phyloP scores from a whole-genome alignment of 1,140 invertebrate species.

The Drosophila bocki region DNA sequence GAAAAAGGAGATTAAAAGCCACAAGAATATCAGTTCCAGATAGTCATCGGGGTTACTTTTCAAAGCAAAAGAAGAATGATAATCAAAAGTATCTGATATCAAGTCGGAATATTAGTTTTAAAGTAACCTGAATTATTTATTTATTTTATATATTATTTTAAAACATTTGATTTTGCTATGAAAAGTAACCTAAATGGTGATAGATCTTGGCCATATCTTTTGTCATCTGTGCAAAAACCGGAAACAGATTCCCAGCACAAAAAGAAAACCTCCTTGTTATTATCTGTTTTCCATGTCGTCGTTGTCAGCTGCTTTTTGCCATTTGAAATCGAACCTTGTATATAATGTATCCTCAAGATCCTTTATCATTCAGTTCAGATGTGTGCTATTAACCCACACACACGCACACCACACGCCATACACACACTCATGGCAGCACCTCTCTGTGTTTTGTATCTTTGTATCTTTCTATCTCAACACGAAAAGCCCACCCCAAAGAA shows the following conservation, averaged over 20 bases:
- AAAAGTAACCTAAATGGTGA: background rate
- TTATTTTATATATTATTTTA: no score
- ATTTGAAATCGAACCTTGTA: slow-evolving; percentile 48
- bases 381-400: slow-evolving; percentile 57
- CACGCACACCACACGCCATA: slow-evolving; percentile 34
- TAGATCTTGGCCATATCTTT: background rate
- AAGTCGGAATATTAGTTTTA: background rate
- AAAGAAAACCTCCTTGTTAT: slow-evolving; percentile 16
- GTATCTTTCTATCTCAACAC: slow-evolving; percentile 35
- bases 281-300: slow-evolving; percentile 62
- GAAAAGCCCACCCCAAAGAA: background rate
- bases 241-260: slow-evolving; percentile 38
- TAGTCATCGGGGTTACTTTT: background rate
- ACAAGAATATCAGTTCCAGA: background rate
- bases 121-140: no score
- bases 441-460: slow-evolving; percentile 57
- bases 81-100: background rate
- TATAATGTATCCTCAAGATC: slow-evolving; percentile 57
- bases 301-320: slow-evolving; percentile 53
- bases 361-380: slow-evolving; percentile 42
- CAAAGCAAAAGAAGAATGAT: background rate
- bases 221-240: slow-evolving; percentile 31
- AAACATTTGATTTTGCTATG: background rate
- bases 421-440: slow-evolving; percentile 29
- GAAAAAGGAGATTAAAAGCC: slow-evolving; percentile 4